A percentile compares a stretch with the other conserved stretches of the same genome.
Evolutionary conservation across 2,113 vertebrate genomes (phyloP).

Genomic region (Eptesicus fuscus): DNA sequence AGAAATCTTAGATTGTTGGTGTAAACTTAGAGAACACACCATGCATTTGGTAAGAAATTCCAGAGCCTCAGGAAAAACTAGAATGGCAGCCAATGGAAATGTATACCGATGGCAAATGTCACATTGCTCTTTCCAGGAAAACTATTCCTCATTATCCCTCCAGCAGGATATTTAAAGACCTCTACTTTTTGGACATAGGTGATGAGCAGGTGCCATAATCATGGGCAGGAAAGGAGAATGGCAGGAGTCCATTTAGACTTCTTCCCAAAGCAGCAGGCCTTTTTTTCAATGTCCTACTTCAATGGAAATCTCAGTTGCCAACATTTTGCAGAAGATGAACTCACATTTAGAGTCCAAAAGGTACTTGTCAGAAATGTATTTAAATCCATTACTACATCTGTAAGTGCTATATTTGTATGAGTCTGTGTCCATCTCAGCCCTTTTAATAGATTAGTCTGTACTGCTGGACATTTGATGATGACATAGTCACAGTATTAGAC

Average conservation of each 20-base stretch:
- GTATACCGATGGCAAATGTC: neutral
- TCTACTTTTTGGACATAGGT: neutral
- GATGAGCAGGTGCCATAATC: neutral
- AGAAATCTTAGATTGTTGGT: neutral
- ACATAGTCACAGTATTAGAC: neutral
- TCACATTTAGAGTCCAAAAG: neutral
- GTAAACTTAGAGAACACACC: neutral
- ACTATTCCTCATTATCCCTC: neutral
- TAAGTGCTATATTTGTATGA: neutral
- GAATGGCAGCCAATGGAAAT: neutral
- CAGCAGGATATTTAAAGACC: neutral
- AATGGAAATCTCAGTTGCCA: neutral
- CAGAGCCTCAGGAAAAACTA: neutral
- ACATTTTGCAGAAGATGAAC: neutral
- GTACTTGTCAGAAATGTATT: neutral
- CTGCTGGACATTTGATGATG: neutral
- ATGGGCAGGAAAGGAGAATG: neutral
- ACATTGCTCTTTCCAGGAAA: neutral
- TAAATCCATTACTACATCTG: neutral
- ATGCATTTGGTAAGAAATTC: neutral
- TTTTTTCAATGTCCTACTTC: neutral
- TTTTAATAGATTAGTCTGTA: neutral
- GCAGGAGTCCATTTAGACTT: neutral
- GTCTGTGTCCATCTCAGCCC: neutral
- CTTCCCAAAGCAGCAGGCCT: neutral